Percentiles rank a stretch among this genome's conserved stretches.
phyloP scores from a whole-genome alignment of 2,113 vertebrate genomes.

The Hucho hucho region DNA sequence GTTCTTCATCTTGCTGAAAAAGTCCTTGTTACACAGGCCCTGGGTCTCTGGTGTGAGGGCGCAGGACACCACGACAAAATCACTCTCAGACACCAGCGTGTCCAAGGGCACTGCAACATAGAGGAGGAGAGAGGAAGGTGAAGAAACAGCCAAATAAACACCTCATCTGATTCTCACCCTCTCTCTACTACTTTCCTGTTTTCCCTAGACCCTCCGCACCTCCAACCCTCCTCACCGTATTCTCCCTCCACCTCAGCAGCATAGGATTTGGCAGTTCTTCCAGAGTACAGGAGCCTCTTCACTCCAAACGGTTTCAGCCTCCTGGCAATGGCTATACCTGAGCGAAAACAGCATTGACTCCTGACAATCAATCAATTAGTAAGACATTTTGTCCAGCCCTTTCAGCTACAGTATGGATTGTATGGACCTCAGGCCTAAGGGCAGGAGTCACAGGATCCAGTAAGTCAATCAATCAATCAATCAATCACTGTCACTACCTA shows the following conservation, averaged over 20 bases:
- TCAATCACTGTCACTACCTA: slow-evolving; percentile 56
- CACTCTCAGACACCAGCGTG: slow-evolving; percentile 57
- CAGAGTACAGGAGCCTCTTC: slow-evolving; percentile 75
- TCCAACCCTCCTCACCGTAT: slow-evolving; percentile 67
- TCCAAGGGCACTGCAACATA: slow-evolving; percentile 63
- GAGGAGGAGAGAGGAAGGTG: neutral
- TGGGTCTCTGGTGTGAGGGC: slow-evolving; percentile 64
- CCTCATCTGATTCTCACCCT: neutral
- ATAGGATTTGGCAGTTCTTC: slow-evolving; percentile 66
- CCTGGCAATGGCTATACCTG: slow-evolving; percentile 76
- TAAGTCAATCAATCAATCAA: neutral
- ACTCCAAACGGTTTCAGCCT: slow-evolving; percentile 79
- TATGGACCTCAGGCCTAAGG: neutral
- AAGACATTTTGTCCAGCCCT: neutral
- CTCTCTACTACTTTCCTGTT: neutral
- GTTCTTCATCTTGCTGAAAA: slow-evolving; percentile 73
- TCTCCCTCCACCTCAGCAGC: slow-evolving; percentile 74
- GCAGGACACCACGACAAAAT: slow-evolving; percentile 60
- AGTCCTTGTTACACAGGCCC: slow-evolving; percentile 58
- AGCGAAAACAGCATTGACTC: slow-evolving; percentile 10
- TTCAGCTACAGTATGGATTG: neutral
- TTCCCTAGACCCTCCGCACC: neutral
- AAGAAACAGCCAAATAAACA: too few relatives aligned
- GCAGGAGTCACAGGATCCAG: neutral
- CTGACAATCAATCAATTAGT: neutral